phyloP scores from a whole-genome alignment of 2,113 vertebrate species.

The Todiramphus saurophagus region DNA sequence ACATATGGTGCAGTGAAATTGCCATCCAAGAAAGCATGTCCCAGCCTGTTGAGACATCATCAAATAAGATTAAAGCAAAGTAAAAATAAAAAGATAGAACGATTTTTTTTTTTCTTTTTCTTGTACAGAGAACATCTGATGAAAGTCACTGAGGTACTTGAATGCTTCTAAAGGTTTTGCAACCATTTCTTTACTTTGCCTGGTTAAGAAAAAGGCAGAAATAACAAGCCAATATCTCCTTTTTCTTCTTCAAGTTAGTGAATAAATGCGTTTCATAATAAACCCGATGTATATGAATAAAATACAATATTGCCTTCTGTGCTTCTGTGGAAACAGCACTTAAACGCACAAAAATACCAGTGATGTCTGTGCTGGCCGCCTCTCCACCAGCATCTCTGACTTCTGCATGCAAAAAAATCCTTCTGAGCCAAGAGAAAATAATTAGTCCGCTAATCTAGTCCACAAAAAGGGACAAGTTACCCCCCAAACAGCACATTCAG shows the following conservation, averaged over 20 bases:
- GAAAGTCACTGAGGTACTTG: conserved; percentile 84
- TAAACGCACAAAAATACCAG: neutral
- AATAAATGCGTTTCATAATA: conserved; percentile 71
- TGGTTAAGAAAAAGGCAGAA: conserved; percentile 78
- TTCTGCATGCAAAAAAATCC: neutral
- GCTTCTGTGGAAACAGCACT: conserved; percentile 50
- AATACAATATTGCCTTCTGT: conserved; percentile 66
- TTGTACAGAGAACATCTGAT: conserved; percentile 88
- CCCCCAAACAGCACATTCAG: neutral
- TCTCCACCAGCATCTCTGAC: neutral
- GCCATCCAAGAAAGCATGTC: conserved; percentile 97
- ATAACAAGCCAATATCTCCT: conserved; percentile 67
- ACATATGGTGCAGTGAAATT: conserved; percentile 98
- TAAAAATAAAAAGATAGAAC: conserved; percentile 95
- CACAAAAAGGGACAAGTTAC: neutral
- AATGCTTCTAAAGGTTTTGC: conserved; percentile 83
- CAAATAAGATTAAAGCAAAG: conserved; percentile 99
- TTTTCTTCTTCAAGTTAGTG: conserved; percentile 72
- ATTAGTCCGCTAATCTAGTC: neutral
- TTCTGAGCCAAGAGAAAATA: neutral
- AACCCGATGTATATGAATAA: conserved; percentile 76
- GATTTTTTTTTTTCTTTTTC: conserved; percentile 74
- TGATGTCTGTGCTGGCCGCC: neutral
- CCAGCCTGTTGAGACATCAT: conserved; percentile 99
- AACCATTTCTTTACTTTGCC: conserved; percentile 81